These are phyloP conservation scores for Dichetophora obliterata DNA, from an alignment of 2,888 invertebrate species.

Conservation along the genomic window DNA sequence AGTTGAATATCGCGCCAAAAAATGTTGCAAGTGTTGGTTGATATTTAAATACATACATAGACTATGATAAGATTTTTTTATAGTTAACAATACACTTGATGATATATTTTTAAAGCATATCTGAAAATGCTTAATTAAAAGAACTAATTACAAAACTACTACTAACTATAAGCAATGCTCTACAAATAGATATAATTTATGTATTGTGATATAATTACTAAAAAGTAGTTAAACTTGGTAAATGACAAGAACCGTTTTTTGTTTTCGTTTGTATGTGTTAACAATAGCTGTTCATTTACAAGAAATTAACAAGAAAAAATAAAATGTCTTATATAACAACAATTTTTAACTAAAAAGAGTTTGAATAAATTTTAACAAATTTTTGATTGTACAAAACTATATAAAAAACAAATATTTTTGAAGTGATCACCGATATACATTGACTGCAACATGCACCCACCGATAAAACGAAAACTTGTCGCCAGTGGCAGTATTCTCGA, in stretches of 20 bases:
- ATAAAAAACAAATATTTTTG: no score
- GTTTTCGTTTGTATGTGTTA: not conserved
- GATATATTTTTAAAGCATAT: not conserved
- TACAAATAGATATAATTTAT: not conserved
- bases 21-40: no score
- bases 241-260: conserved; percentile 25
- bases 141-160: not conserved
- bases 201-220: conserved; percentile 12
- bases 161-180: not conserved
- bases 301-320: not conserved
- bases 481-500: no score
- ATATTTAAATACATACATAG: no score
- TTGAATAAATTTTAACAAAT: no score
- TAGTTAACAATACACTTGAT: not conserved
- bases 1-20: no score
- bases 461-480: no score
- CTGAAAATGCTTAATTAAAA: conserved; percentile 2
- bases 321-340: not conserved
- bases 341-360: not conserved
- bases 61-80: no score
- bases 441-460: no score
- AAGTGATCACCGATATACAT: no score
- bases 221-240: conserved; percentile 2
- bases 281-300: not conserved
- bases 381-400: no score